Base-by-base conservation (phyloP, 1,140 invertebrate species). In the Tenebrio molitor region DNA sequence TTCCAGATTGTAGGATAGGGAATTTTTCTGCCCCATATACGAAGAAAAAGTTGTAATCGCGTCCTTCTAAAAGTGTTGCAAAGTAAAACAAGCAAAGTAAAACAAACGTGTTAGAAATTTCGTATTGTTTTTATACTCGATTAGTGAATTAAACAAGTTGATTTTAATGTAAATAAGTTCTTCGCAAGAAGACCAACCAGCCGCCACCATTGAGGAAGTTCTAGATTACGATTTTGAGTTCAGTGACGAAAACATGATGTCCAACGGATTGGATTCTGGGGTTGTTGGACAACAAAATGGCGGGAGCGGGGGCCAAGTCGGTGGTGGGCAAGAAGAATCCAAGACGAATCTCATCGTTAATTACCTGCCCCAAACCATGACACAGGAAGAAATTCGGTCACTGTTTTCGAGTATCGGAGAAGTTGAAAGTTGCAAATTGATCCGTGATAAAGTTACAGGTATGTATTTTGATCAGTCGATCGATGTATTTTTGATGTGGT, bases 281-380 rank as follows among this genome's bases (percentile, higher is more conserved):
- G 81, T 82, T 73, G 86, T 90, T 76, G 87, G 88, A 58, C 89
- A 91, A 84, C 89, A 90, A 82, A 91, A 91, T 84, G 89, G 89
- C 72, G 88, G 89, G 79, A 86, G 86, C 79, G 87, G 90, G 84
- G 87, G 91, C 76, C 87, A 91, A 82, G 88, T 91, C 79, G 84
- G 84, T 16, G 87, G 86, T 67, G 89, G 90, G 77, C 89, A 91
- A 77, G 95, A 96, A 86, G 95, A 97, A 84, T 95, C 93, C 74
- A 98, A 98, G 87, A 97, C 95, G 53, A 99, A 99, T 87, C 90
- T 99, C 74, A 99, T 99, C 83, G 97, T 99, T 76, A 99, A 99
- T 85, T 99, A 99, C 85, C 88, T 99, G 81, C 98, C 98, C 46
- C 98, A 99, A 87, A 98, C 95, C 67, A 99, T 99, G 98, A 98